These are phyloP conservation scores for Ctena decussata DNA, from an alignment of 2,888 invertebrate genomes.

Conservation along the genomic window DNA sequence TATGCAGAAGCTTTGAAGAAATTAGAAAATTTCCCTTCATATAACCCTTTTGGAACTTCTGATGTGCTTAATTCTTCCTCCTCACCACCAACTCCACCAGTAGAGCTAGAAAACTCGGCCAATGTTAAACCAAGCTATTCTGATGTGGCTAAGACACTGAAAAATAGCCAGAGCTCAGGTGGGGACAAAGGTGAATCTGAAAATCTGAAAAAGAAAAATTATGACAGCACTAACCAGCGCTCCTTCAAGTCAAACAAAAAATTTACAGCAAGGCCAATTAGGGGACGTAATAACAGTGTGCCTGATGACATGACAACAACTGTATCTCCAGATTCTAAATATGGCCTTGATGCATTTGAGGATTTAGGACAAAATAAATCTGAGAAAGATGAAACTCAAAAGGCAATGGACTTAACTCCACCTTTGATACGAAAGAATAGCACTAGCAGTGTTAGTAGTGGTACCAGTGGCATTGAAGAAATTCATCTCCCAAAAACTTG, in stretches of 20 bases:
- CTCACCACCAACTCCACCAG: conserved; percentile 46
- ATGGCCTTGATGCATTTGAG: conserved; percentile 84
- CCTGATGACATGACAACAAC: conserved; percentile 69
- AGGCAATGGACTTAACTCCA: conserved; percentile 69
- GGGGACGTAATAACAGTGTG: conserved; percentile 51
- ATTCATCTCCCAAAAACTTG: conserved; percentile 65
- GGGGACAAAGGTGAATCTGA: conserved; percentile 43
- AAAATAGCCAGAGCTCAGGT: conserved; percentile 60
- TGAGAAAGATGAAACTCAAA: conserved; percentile 64
- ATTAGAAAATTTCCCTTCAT: conserved; percentile 66
- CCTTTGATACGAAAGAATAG: conserved; percentile 71
- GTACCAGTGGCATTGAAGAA: conserved; percentile 79
- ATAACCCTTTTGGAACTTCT: conserved; percentile 75
- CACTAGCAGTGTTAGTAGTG: conserved; percentile 78
- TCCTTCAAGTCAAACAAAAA: conserved; percentile 63
- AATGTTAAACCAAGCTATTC: conserved; percentile 80
- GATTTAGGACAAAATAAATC: conserved; percentile 65
- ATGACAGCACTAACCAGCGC: conserved; percentile 20
- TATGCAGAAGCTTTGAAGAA: conserved; percentile 74
- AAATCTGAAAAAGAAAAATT: conserved; percentile 21
- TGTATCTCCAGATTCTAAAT: conserved; percentile 80
- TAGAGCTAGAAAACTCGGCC: conserved; percentile 38
- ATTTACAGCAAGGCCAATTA: conserved; percentile 48
- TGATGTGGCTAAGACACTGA: conserved; percentile 80
- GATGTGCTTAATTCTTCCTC: conserved; percentile 64